Percentiles rank a stretch among this genome's conserved stretches.
Conservation (phyloP, 2,113 vertebrate species). For the Solea senegalensis region DNA sequence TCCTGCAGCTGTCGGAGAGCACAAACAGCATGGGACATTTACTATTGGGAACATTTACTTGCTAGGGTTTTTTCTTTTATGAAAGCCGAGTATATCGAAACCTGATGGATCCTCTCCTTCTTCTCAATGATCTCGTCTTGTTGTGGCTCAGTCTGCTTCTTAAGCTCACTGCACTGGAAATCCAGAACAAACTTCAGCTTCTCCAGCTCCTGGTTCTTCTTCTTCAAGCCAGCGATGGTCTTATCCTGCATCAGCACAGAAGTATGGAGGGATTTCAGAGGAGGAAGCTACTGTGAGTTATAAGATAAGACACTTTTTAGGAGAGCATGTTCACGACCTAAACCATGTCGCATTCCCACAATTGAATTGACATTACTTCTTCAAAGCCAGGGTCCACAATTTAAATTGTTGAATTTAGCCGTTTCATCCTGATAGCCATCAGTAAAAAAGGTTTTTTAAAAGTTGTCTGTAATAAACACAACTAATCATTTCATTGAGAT, state of each 20-base stretch:
- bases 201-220: slow-evolving; percentile 89
- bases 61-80: no score
- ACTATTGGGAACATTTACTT: no score
- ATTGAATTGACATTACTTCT: neutral
- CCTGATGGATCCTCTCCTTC: slow-evolving; percentile 87
- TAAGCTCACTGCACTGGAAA: slow-evolving; percentile 86
- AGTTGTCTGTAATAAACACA: no score
- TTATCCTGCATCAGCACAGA: slow-evolving; percentile 81
- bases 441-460: neutral
- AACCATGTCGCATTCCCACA: neutral
- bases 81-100: neutral
- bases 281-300: neutral
- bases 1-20: slow-evolving; percentile 84
- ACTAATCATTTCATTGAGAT: no score
- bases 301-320: no score
- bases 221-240: slow-evolving; percentile 85
- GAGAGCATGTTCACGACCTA: no score
- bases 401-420: neutral
- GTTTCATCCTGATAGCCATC: no score
- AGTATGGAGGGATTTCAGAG: neutral
- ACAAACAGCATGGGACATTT: neutral
- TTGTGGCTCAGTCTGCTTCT: slow-evolving; percentile 85
- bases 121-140: slow-evolving; percentile 85
- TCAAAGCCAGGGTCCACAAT: no score
- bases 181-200: slow-evolving; percentile 88